Evolutionary conservation across 2,888 invertebrate species (phyloP).

Genomic region (Anagyrus pseudococci): DNA sequence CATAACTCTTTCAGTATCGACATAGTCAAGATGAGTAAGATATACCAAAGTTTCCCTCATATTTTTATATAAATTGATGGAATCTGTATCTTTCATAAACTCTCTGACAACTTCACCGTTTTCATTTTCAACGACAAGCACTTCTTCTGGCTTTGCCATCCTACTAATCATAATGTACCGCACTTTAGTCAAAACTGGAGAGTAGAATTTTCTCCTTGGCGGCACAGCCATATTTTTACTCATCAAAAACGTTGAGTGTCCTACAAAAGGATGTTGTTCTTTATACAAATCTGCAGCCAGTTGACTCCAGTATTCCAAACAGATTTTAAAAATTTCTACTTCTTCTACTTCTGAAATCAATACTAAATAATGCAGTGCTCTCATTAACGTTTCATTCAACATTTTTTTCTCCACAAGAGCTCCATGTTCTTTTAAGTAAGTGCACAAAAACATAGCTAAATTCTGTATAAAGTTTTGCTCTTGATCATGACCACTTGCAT

Average conservation of each 20-base stretch:
- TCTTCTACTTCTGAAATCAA: constrained; percentile 98
- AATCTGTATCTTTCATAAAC: constrained; percentile 99
- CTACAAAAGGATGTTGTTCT: constrained; percentile 78
- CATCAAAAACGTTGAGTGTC: constrained; percentile 60
- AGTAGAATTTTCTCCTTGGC: constrained; percentile 75
- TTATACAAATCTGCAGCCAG: constrained; percentile 92
- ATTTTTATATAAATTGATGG: constrained; percentile 98
- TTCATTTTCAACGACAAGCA: constrained; percentile 98
- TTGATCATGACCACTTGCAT: constrained; percentile 90
- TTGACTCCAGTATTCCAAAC: constrained; percentile 98
- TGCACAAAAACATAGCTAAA: constrained; percentile 94
- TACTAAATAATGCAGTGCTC: constrained; percentile 85
- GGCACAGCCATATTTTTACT: constrained; percentile 60
- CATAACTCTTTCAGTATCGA: constrained; percentile 98
- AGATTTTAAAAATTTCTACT: constrained; percentile 99
- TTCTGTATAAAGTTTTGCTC: constrained; percentile 99
- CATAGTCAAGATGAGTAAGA: constrained; percentile 97
- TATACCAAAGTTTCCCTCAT: constrained; percentile 99
- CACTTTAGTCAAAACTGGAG: constrained; percentile 84
- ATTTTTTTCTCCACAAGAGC: constrained; percentile 83
- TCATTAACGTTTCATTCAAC: constrained; percentile 77
- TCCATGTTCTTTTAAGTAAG: constrained; percentile 97
- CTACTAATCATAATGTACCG: constrained; percentile 98
- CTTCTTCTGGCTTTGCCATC: constrained; percentile 99
- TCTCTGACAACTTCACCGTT: constrained; percentile 99